Conservation (phyloP, 1,140 invertebrate genomes). For the Drosophila ohnishii region DNA sequence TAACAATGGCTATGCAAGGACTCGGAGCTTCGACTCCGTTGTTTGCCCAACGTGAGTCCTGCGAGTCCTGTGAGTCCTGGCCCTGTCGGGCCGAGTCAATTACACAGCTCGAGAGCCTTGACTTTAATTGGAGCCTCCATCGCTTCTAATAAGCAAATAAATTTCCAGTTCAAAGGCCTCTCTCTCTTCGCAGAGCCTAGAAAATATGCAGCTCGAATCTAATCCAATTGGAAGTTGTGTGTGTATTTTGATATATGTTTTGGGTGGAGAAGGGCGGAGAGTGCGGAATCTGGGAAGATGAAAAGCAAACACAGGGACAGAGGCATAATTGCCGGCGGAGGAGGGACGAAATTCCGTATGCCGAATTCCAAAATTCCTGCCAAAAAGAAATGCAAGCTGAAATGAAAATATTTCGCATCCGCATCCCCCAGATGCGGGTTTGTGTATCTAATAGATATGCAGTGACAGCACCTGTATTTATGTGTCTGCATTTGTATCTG, state of each 20-base stretch:
- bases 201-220: conserved; percentile 17
- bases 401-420: conserved; percentile 43
- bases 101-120: conserved; percentile 12
- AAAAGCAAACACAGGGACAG: conserved; percentile 45
- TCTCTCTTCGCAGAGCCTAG: neutral
- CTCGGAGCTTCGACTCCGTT: neutral
- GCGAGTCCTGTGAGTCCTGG: neutral
- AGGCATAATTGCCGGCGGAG: conserved; percentile 31
- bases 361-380: conserved; percentile 4
- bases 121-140: conserved; percentile 18
- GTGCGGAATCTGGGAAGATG: conserved; percentile 16
- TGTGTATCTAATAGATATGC: conserved; percentile 56
- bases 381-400: conserved; percentile 25
- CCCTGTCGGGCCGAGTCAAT: conserved; percentile 28
- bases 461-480: conserved; percentile 63
- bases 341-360: conserved; percentile 7
- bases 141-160: conserved; percentile 40
- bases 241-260: conserved; percentile 10
- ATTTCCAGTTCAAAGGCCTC: conserved; percentile 16
- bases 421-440: neutral
- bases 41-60: conserved; percentile 8
- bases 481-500: conserved; percentile 29
- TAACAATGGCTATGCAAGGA: conserved; percentile 9
- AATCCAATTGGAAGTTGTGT: conserved; percentile 15
- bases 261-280: neutral